Evolutionary conservation across 2,797 vertebrate species (phyloP).

Genomic region (Podarcis lilfordi): DNA sequence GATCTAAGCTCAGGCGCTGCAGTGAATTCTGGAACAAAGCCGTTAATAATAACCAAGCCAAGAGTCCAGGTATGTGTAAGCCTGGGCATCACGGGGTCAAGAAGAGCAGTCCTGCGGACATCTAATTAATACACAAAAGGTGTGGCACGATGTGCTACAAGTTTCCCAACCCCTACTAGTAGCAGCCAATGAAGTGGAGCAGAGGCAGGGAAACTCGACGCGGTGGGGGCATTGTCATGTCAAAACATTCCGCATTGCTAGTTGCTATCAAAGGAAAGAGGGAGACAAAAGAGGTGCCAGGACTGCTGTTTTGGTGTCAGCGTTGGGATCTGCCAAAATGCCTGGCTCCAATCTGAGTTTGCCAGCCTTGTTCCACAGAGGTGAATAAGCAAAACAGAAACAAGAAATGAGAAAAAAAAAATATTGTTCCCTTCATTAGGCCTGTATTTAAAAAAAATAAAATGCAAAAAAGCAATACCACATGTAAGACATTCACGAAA

Average conservation of each 20-base stretch:
- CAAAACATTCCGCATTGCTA: background rate
- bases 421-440: slow-evolving; percentile 92
- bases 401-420: slow-evolving; percentile 72
- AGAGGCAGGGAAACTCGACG: slow-evolving; percentile 4
- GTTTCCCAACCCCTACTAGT: slow-evolving; percentile 24
- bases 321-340: background rate
- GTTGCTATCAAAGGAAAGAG: background rate
- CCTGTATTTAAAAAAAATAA: slow-evolving; percentile 79
- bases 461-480: slow-evolving; percentile 74
- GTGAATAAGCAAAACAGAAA: slow-evolving; percentile 77
- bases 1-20: no score
- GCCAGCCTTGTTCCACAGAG: slow-evolving; percentile 58
- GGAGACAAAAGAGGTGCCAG: background rate
- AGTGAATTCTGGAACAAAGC: no score
- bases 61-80: no score
- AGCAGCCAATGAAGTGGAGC: slow-evolving; percentile 31
- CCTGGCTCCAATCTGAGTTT: slow-evolving; percentile 36
- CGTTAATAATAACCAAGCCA: no score
- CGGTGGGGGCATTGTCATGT: background rate
- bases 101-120: background rate
- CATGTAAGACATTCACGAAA: slow-evolving; percentile 81
- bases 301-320: background rate
- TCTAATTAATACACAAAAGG: background rate
- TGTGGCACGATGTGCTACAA: background rate
- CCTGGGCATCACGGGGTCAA: background rate